Conservation (phyloP, 2,888 invertebrate species). For the Hyppa rectilinea region DNA sequence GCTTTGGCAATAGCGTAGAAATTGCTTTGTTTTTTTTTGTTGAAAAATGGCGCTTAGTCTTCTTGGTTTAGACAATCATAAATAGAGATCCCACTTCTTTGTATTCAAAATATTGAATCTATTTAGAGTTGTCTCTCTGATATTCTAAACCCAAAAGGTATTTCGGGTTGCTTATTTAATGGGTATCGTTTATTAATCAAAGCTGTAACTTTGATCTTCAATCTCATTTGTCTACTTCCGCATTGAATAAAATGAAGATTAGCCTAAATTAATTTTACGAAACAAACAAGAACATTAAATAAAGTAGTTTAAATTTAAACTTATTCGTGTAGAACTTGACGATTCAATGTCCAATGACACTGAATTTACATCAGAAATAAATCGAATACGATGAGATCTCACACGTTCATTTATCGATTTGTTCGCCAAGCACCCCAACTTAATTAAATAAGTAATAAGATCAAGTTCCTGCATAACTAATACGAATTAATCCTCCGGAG, state of each 20-base stretch:
- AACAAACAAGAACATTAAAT: conserved; percentile 41
- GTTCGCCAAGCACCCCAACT: conserved; percentile 60
- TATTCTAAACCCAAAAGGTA: conserved; percentile 12
- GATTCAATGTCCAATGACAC: conserved; percentile 8
- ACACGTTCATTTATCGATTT: conserved; percentile 60
- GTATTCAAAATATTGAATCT: conserved; percentile 8
- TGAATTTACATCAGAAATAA: conserved; percentile 29
- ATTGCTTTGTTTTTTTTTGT: neutral
- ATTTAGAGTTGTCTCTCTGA: neutral
- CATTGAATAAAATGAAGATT: conserved; percentile 39
- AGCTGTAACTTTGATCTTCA: conserved; percentile 55
- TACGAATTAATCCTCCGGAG: conserved; percentile 68
- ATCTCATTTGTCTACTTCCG: conserved; percentile 46
- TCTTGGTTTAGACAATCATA: no score
- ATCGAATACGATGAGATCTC: conserved; percentile 20
- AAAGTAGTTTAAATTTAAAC: conserved; percentile 36
- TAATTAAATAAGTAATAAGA: conserved; percentile 79
- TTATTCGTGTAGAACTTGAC: conserved; percentile 15
- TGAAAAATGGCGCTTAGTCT: neutral
- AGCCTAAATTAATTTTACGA: conserved; percentile 27
- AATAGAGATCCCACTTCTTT: neutral
- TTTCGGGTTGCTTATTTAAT: conserved; percentile 13
- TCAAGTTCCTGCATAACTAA: conserved; percentile 74
- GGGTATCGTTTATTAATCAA: conserved; percentile 49
- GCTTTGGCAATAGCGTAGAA: neutral